Evolutionary conservation across 2,888 invertebrate genomes (phyloP).

Genomic region (Ernsta delagoae): DNA sequence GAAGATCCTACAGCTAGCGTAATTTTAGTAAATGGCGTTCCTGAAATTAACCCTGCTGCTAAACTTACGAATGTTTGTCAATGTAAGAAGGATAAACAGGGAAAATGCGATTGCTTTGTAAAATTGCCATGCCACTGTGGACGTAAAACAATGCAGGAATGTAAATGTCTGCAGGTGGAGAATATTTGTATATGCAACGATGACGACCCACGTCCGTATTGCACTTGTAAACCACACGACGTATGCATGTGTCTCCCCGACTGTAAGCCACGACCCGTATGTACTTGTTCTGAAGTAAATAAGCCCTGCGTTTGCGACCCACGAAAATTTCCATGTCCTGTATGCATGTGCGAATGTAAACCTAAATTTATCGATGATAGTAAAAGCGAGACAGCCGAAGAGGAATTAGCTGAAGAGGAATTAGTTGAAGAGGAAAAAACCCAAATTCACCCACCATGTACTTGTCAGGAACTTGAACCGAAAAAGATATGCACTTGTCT

Average conservation of each 20-base stretch:
- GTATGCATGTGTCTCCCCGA: slow-evolving; percentile 67
- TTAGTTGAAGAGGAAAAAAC: slow-evolving; percentile 39
- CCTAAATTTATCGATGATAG: slow-evolving; percentile 46
- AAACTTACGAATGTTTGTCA: slow-evolving; percentile 53
- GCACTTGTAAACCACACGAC: slow-evolving; percentile 59
- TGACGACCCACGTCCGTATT: slow-evolving; percentile 53
- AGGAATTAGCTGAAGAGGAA: slow-evolving; percentile 42
- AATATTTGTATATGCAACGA: slow-evolving; percentile 67
- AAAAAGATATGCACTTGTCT: slow-evolving; percentile 57
- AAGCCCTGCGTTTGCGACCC: slow-evolving; percentile 69
- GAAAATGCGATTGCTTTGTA: slow-evolving; percentile 61
- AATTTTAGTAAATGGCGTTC: slow-evolving; percentile 66
- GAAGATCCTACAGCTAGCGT: slow-evolving; percentile 56
- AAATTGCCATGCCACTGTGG: slow-evolving; percentile 71
- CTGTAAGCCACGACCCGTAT: slow-evolving; percentile 55
- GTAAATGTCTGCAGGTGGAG: slow-evolving; percentile 59
- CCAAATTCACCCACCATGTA: slow-evolving; percentile 53
- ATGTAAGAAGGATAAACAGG: slow-evolving; percentile 58
- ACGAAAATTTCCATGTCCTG: slow-evolving; percentile 60
- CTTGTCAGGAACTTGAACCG: slow-evolving; percentile 60
- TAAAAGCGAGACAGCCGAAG: slow-evolving; percentile 43
- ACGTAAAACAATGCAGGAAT: slow-evolving; percentile 57
- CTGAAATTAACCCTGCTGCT: slow-evolving; percentile 59
- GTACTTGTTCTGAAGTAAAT: slow-evolving; percentile 63
- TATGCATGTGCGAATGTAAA: slow-evolving; percentile 65